A percentile compares a stretch with the other conserved stretches of the same genome.
Evolutionary conservation across 1,140 invertebrate genomes (phyloP).

Genomic region (Drosophila pachea): DNA sequence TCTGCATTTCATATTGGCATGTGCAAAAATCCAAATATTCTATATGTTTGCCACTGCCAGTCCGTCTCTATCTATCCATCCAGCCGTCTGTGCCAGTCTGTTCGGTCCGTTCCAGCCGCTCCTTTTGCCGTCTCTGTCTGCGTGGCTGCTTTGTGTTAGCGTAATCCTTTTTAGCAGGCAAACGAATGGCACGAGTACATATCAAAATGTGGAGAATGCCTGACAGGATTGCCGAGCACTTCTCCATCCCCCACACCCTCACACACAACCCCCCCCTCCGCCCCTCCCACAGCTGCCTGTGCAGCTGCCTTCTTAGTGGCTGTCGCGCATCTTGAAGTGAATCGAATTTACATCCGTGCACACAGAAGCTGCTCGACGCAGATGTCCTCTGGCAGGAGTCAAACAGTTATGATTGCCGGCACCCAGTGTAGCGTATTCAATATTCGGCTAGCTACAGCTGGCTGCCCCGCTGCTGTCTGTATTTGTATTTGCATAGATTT

Average conservation of each 20-base stretch:
- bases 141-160: conserved; percentile 59
- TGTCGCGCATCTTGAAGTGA: conserved; percentile 65
- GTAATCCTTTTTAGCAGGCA: conserved; percentile 71
- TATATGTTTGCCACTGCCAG: conserved; percentile 58
- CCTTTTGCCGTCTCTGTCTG: conserved; percentile 48
- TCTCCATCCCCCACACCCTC: not conserved
- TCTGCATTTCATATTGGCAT: conserved; percentile 66
- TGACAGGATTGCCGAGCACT: conserved; percentile 58
- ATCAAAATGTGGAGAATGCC: conserved; percentile 72
- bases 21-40: conserved; percentile 64
- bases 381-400: conserved; percentile 27
- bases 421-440: conserved; percentile 17
- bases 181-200: conserved; percentile 55
- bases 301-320: conserved; percentile 41
- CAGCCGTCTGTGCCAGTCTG: conserved; percentile 2
- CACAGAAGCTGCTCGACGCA: conserved; percentile 37
- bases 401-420: conserved; percentile 22
- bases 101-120: conserved; percentile 18
- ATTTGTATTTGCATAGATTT: conserved; percentile 35
- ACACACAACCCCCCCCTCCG: no score
- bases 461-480: not conserved
- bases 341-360: conserved; percentile 64
- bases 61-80: conserved; percentile 15
- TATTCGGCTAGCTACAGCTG: conserved; percentile 21
- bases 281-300: conserved; percentile 21